These are phyloP conservation scores for Tupaia tana DNA, from an alignment of 2,113 vertebrate genomes.

Conservation along the genomic window DNA sequence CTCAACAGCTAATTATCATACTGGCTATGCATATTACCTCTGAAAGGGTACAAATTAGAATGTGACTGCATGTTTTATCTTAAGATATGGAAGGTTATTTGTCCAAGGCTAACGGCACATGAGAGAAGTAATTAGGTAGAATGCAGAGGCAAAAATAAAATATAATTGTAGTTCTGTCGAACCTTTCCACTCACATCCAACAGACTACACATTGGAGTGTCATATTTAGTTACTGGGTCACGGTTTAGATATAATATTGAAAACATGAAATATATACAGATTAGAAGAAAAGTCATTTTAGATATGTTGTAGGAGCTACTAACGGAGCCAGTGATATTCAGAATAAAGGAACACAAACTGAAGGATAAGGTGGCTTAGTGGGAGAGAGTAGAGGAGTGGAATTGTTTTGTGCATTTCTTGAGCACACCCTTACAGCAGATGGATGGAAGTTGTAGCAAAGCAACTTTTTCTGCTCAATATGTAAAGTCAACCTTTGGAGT, in stretches of 20 bases:
- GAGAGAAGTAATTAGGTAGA: not conserved
- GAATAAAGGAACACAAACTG: not conserved
- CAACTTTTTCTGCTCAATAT: not conserved
- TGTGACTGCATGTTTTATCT: not conserved
- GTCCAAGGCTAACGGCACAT: not conserved
- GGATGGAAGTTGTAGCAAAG: not conserved
- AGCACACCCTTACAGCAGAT: not conserved
- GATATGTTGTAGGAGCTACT: not conserved
- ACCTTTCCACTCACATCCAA: not conserved
- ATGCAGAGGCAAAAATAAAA: not conserved
- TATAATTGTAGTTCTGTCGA: not conserved
- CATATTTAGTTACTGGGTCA: not conserved
- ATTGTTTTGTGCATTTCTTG: not conserved
- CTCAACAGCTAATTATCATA: not conserved
- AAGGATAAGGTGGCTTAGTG: not conserved
- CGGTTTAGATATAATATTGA: not conserved
- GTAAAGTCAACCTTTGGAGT: not conserved
- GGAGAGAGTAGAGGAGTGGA: not conserved
- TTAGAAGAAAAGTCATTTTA: not conserved
- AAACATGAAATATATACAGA: not conserved
- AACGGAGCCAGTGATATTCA: not conserved
- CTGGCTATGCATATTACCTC: not conserved
- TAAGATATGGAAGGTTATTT: not conserved
- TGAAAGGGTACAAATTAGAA: not conserved
- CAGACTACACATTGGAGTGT: not conserved